Conservation (phyloP, 30 jellyfish, hydroid and myxozoan genomes). For the Mastigias papua region DNA sequence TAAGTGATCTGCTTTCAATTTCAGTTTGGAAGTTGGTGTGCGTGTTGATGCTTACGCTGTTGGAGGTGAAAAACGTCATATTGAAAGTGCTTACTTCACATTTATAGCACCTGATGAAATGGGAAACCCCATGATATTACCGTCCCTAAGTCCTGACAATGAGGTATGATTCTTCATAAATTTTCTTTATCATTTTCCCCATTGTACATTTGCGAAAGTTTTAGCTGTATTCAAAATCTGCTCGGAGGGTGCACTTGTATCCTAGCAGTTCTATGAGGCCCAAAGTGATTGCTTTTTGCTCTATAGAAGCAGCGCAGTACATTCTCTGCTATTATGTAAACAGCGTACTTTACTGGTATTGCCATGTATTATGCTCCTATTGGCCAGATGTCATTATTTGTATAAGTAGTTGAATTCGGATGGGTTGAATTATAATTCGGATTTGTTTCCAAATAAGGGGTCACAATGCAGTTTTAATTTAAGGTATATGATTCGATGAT, state of each 20-base stretch:
- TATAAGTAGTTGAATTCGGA: too few species aligned
- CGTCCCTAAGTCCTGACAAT: constrained; percentile 51
- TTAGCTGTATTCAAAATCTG: background rate
- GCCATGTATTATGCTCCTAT: too few species aligned
- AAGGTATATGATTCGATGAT: too few species aligned
- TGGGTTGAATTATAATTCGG: too few species aligned
- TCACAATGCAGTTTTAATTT: too few species aligned
- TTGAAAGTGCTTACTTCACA: constrained; percentile 94
- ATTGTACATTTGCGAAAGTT: background rate
- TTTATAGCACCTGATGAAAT: constrained; percentile 85
- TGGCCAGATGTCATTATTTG: too few species aligned
- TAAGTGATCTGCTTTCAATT: background rate
- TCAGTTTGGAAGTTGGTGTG: constrained; percentile 92
- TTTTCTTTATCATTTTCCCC: background rate
- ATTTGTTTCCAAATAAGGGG: too few species aligned
- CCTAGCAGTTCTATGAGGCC: background rate
- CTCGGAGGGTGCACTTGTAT: background rate
- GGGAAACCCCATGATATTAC: constrained; percentile 79
- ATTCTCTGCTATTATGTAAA: too few species aligned
- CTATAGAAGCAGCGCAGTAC: too few species aligned
- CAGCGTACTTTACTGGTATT: too few species aligned
- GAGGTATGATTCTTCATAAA: constrained; percentile 56
- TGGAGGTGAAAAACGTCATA: constrained; percentile 87
- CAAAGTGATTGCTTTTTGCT: too few species aligned
- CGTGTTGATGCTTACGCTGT: constrained; percentile 94